A percentile compares a stretch with the other conserved stretches of the same genome.
Conservation (phyloP, 1,140 invertebrate species). For the Penaeus japonicus region DNA sequence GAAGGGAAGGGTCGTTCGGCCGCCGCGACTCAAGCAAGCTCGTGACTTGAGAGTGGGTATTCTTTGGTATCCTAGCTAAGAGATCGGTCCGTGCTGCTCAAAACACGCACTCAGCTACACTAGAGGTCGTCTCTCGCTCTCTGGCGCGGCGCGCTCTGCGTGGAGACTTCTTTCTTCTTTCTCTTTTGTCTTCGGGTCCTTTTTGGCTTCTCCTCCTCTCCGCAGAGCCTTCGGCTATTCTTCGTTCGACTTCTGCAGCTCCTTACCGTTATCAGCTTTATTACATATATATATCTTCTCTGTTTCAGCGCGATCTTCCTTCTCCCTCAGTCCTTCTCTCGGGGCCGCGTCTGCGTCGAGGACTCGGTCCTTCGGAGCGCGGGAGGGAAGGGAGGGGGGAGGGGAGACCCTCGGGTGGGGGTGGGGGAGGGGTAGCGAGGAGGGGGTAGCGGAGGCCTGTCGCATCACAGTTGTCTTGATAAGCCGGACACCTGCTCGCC, state of each 20-base stretch:
- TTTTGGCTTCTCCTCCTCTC: background rate
- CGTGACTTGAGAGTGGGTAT: slow-evolving; percentile 43
- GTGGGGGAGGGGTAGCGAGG: too few species aligned
- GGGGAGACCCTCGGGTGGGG: too few species aligned
- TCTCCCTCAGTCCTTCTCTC: too few species aligned
- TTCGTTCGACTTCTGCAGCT: too few species aligned
- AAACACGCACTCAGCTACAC: slow-evolving; percentile 35
- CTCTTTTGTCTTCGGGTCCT: background rate
- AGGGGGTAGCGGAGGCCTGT: background rate
- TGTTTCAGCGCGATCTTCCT: too few species aligned
- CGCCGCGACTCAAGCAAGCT: slow-evolving; percentile 37
- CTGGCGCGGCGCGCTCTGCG: background rate
- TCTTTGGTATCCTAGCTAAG: slow-evolving; percentile 57
- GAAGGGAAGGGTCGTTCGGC: slow-evolving; percentile 3
- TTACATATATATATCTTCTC: too few species aligned
- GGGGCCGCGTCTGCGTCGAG: too few species aligned
- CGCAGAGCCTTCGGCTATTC: background rate
- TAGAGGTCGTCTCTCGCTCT: background rate
- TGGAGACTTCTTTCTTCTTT: background rate
- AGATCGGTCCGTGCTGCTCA: slow-evolving; percentile 53
- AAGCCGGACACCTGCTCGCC: background rate
- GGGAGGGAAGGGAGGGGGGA: too few species aligned
- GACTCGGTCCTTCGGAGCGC: too few species aligned
- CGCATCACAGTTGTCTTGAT: background rate
- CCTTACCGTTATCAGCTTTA: too few species aligned